Conservation (phyloP, 2,888 invertebrate species). For the Fragum fragum region DNA sequence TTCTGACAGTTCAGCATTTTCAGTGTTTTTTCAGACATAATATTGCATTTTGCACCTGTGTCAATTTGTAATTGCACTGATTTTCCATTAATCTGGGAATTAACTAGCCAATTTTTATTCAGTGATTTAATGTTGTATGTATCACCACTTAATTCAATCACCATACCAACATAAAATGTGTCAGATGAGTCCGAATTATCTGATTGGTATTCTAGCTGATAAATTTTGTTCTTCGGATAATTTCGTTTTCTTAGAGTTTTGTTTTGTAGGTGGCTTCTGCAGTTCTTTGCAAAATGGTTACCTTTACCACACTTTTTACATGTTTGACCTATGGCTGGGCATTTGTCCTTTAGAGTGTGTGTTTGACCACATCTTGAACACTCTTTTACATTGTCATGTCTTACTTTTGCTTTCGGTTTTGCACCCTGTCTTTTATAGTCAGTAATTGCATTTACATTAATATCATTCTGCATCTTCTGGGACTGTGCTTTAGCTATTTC, state of each 20-base stretch:
- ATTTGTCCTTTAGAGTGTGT: slow-evolving; percentile 26
- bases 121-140: slow-evolving; percentile 31
- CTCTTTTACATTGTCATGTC: background rate
- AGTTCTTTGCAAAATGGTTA: slow-evolving; percentile 47
- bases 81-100: slow-evolving; percentile 32
- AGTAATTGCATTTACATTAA: slow-evolving; percentile 3
- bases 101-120: slow-evolving; percentile 32
- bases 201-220: slow-evolving; percentile 24
- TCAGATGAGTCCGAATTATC: slow-evolving; percentile 1
- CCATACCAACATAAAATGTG: slow-evolving; percentile 35
- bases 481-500: slow-evolving; percentile 48
- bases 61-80: slow-evolving; percentile 28
- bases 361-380: slow-evolving; percentile 33
- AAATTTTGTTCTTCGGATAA: background rate
- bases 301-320: slow-evolving; percentile 44
- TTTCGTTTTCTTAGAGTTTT: slow-evolving; percentile 10
- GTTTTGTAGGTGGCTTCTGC: slow-evolving; percentile 24
- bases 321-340: slow-evolving; percentile 47
- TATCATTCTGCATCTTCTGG: slow-evolving; percentile 40
- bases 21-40: slow-evolving; percentile 26
- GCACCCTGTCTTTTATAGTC: background rate
- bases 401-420: background rate
- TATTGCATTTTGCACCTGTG: slow-evolving; percentile 29
- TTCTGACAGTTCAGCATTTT: background rate
- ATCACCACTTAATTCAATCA: slow-evolving; percentile 30